A percentile compares a stretch with the other conserved stretches of the same genome.
Conservation (phyloP, 2,113 vertebrate species). For the Natator depressus region DNA sequence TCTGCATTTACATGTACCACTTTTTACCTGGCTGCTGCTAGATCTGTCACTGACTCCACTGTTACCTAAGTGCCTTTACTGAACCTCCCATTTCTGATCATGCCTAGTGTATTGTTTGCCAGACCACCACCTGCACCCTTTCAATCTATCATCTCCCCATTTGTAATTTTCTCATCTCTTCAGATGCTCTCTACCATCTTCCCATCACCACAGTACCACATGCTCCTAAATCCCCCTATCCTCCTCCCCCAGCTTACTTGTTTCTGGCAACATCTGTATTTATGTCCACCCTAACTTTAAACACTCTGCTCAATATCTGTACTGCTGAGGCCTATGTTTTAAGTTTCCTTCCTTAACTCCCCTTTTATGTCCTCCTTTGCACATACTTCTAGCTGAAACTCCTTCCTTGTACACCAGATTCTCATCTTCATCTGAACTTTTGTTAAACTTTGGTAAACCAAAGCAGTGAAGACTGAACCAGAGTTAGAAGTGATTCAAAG, state of each 20-base stretch:
- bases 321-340: background rate
- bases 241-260: background rate
- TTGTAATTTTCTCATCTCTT: background rate
- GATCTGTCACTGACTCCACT: background rate
- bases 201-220: background rate
- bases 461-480: background rate
- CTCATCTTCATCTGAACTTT: background rate
- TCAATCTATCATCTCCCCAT: background rate
- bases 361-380: background rate
- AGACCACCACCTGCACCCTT: background rate
- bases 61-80: background rate
- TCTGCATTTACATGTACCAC: background rate
- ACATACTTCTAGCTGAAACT: background rate
- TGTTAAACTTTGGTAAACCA: background rate
- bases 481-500: background rate
- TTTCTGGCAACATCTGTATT: background rate
- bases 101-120: background rate
- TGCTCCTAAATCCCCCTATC: background rate
- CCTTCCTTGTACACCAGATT: background rate
- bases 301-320: background rate
- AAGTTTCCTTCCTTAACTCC: background rate
- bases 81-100: background rate
- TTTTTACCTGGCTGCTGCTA: background rate
- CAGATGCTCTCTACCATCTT: accelerated
- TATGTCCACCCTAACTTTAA: background rate